These are phyloP conservation scores for Thereuonema tuberculata DNA, from an alignment of 1,140 invertebrate genomes.

Conservation along the genomic window DNA sequence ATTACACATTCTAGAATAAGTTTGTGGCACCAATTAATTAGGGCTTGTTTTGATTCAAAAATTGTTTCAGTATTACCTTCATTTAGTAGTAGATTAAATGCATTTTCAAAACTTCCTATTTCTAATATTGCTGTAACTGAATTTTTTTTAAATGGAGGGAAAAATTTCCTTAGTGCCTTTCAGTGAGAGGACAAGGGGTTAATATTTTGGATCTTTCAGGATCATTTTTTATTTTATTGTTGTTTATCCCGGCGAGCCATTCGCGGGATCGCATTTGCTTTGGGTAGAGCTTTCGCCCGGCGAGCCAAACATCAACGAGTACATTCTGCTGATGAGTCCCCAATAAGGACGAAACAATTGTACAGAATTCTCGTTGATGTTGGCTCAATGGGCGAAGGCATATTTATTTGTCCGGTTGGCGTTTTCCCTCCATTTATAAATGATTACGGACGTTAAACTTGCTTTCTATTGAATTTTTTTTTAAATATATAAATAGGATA, in stretches of 20 bases:
- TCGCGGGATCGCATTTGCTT: too few species aligned
- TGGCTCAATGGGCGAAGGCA: constrained; percentile 42
- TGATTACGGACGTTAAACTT: background rate
- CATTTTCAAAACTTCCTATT: background rate
- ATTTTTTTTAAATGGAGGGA: too few species aligned
- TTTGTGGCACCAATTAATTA: constrained; percentile 35
- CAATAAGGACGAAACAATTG: background rate
- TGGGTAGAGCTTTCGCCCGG: too few species aligned
- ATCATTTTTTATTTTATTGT: too few species aligned
- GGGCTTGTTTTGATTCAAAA: constrained; percentile 41
- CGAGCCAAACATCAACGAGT: too few species aligned
- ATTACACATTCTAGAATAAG: too few species aligned
- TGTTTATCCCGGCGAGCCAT: too few species aligned
- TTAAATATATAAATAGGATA: background rate
- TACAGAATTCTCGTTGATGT: constrained; percentile 36
- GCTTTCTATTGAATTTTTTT: background rate
- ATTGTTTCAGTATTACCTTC: constrained; percentile 30
- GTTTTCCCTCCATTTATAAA: background rate
- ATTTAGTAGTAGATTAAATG: too few species aligned
- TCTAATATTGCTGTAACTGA: background rate
- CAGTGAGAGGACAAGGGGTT: too few species aligned
- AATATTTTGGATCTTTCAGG: too few species aligned
- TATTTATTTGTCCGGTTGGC: constrained; percentile 24
- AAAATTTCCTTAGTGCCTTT: too few species aligned
- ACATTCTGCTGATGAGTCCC: too few species aligned